Base-by-base conservation (phyloP, 2,888 invertebrate genomes). In the Epiblema foenella region DNA sequence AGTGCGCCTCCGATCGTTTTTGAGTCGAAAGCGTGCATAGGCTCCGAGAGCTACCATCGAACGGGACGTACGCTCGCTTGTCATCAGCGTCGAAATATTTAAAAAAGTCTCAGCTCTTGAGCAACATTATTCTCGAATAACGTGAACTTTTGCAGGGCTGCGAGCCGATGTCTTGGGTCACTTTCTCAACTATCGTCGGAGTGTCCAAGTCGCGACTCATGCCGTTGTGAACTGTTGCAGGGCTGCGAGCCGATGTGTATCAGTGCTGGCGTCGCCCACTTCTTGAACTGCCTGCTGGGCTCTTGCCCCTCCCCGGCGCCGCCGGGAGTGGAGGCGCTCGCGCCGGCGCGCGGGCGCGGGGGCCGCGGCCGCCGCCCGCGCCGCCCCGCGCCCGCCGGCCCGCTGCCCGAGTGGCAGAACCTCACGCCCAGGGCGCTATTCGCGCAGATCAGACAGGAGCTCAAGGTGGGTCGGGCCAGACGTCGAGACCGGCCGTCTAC, bases 241-340 rank as follows among this genome's bases (percentile, higher is more conserved):
- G 95, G 96, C 71, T 97, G 97, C 67, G 99, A 99, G 87, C 94
- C 98, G 84, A 97, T 98, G 96, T 97, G 97, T 85, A 93, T 98
- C 75, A 97, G 99, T 0, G 95, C 97, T 1, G 98, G 98, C 0
- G 96, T 98, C 68, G 97, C 98, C 74, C 99, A 99, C 89, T 99
- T 99, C 91, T 94, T 99, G 74, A 99, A 99, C 91, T 99, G 99
- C 84, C 95, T 98, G 83, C 89, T 99, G 67, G 98, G 98, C 69
- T 94, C 95, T 71, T 94, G 95, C 60, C 95, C 96, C 8, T 94
- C 95, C 83, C 95, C 97, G 0, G 82, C 83, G 20, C 86, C 88
- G 9, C 82, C 83, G 51, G 90, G 90, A 75, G 79, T 78, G 63
- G 77, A 77, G 75, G 74, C 79, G 68, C 79, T 80, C 83, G 81